Evolutionary conservation across 2,113 vertebrate species (phyloP).

Genomic region (Esox niger): DNA sequence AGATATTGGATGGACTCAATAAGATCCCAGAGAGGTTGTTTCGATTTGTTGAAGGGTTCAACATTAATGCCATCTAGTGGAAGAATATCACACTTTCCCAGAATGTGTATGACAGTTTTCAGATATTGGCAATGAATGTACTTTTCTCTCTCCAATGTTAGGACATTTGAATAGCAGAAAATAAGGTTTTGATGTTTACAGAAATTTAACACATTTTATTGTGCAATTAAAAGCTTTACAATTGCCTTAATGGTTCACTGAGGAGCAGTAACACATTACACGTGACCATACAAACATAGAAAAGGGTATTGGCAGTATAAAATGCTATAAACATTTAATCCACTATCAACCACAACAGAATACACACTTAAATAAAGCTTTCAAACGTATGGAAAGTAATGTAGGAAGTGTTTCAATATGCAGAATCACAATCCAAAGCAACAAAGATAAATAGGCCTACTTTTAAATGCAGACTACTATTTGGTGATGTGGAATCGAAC

Average conservation of each 20-base stretch:
- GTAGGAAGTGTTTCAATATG: background rate
- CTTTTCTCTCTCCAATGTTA: background rate
- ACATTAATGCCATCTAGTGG: conserved; percentile 53
- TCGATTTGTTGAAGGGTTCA: background rate
- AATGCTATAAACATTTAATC: background rate
- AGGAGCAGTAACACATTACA: background rate
- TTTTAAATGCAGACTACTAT: too few species aligned
- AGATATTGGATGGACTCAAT: too few species aligned
- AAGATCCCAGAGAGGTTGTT: too few species aligned
- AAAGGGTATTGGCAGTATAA: background rate
- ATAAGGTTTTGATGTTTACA: background rate
- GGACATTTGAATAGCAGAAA: background rate
- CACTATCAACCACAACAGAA: background rate
- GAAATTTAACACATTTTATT: background rate
- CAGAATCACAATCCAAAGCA: background rate
- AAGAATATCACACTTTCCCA: background rate
- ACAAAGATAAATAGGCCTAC: too few species aligned
- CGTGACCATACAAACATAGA: background rate
- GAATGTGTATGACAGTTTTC: too few species aligned
- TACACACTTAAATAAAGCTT: background rate
- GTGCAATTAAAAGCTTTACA: background rate
- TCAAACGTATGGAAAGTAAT: background rate
- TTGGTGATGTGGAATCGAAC: background rate
- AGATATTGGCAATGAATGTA: background rate
- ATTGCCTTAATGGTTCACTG: background rate